Evolutionary conservation across 2,113 vertebrate genomes (phyloP).

Genomic region (Elaphurus davidianus): DNA sequence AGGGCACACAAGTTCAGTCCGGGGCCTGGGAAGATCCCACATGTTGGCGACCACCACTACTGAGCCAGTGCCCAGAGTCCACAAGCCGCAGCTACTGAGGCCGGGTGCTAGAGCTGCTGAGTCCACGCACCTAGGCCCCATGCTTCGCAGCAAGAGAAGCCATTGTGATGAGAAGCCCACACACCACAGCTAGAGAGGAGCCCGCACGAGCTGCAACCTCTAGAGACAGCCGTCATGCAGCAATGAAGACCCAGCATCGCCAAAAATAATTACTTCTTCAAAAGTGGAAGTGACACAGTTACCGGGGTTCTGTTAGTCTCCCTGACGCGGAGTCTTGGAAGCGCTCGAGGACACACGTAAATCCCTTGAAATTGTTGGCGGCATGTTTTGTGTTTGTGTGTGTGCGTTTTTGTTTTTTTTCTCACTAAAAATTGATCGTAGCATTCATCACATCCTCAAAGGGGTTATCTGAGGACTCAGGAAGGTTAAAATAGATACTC

Average conservation of each 20-base stretch:
- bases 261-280: background rate
- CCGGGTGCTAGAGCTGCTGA: background rate
- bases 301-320: rapidly evolving
- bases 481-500: background rate
- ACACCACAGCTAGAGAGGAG: background rate
- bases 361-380: background rate
- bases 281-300: background rate
- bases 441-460: too few relatives aligned
- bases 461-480: background rate
- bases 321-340: rapidly evolving
- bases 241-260: background rate
- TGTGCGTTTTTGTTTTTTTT: rapidly evolving
- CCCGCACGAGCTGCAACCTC: background rate
- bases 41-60: background rate
- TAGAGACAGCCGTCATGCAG: rapidly evolving
- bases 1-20: background rate
- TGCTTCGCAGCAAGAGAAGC: background rate
- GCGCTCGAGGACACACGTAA: rapidly evolving
- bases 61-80: background rate
- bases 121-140: background rate
- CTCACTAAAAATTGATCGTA: rapidly evolving
- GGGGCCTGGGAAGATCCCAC: background rate
- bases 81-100: background rate
- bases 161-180: rapidly evolving
- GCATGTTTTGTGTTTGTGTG: background rate